Evolutionary conservation across 2,888 invertebrate species (phyloP).

Genomic region (Eretmocerus hayati): DNA sequence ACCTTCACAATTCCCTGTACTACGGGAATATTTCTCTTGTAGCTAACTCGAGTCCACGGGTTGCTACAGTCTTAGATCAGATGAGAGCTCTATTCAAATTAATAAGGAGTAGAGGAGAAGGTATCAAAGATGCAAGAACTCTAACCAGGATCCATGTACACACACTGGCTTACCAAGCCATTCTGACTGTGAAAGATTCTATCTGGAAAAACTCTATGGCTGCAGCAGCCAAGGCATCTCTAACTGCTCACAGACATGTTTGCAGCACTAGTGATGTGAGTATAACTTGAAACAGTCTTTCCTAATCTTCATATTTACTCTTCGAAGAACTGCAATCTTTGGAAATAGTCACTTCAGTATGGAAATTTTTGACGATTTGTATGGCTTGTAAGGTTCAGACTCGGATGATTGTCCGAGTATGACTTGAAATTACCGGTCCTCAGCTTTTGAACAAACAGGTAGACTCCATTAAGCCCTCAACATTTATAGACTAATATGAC

Average conservation of each 20-base stretch:
- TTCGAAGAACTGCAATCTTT: no score
- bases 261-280: constrained; percentile 61
- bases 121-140: constrained; percentile 50
- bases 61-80: constrained; percentile 73
- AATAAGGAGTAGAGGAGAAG: constrained; percentile 48
- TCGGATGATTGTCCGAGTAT: no score
- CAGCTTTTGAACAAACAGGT: no score
- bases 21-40: constrained; percentile 66
- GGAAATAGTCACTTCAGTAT: not conserved
- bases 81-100: constrained; percentile 65
- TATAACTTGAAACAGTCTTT: not conserved
- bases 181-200: constrained; percentile 62
- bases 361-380: no score
- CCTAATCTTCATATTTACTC: not conserved
- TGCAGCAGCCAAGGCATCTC: constrained; percentile 75
- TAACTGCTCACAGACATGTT: constrained; percentile 77
- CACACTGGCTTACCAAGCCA: constrained; percentile 80
- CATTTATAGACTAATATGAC: no score
- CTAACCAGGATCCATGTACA: constrained; percentile 76
- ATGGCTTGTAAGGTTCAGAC: no score
- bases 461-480: no score
- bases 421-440: no score
- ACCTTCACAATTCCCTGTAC: constrained; percentile 63
- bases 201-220: constrained; percentile 72
- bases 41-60: constrained; percentile 71